Percentiles rank a stretch among this genome's conserved stretches.
phyloP scores from a whole-genome alignment of 2,797 vertebrate species.

The Megaceryle alcyon region DNA sequence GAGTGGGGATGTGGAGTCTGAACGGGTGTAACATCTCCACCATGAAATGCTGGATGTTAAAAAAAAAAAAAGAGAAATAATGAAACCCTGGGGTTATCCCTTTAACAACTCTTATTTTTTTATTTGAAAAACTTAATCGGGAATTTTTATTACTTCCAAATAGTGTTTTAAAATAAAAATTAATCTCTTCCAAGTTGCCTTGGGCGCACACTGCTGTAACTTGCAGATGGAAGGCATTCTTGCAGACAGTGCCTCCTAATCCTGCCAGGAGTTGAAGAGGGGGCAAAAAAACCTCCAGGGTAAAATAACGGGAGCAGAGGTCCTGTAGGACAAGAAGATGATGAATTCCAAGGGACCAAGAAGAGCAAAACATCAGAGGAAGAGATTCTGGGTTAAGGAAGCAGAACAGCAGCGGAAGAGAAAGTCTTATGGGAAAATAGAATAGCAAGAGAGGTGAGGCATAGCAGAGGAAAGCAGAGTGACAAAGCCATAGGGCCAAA shows the following conservation, averaged over 20 bases:
- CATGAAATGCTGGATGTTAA: not conserved
- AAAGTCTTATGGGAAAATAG: slow-evolving; percentile 6
- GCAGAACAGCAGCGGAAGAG: slow-evolving; percentile 1
- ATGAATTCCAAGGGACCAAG: slow-evolving; percentile 54
- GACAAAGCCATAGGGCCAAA: not conserved
- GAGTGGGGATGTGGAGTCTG: not conserved
- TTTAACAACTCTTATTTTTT: not conserved
- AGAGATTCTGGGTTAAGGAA: slow-evolving; percentile 32
- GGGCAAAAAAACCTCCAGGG: slow-evolving; percentile 20
- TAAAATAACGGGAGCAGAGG: slow-evolving; percentile 31
- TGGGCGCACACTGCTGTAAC: slow-evolving; percentile 3
- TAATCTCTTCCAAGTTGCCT: slow-evolving; percentile 9
- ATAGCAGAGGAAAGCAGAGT: not conserved
- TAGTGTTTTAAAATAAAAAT: slow-evolving; percentile 56
- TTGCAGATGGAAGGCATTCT: slow-evolving; percentile 44
- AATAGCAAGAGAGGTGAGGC: slow-evolving; percentile 25
- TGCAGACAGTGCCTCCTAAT: slow-evolving; percentile 37
- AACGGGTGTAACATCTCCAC: not conserved
- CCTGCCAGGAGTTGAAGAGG: slow-evolving; percentile 14
- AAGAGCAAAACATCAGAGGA: slow-evolving; percentile 32
- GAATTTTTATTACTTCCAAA: slow-evolving; percentile 49
- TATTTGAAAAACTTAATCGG: slow-evolving; percentile 41
- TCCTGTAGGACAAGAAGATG: slow-evolving; percentile 60
- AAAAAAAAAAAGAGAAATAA: slow-evolving; percentile 27
- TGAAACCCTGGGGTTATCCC: not conserved